Conservation (phyloP, 2,888 invertebrate genomes). For the Orthosia gothica region DNA sequence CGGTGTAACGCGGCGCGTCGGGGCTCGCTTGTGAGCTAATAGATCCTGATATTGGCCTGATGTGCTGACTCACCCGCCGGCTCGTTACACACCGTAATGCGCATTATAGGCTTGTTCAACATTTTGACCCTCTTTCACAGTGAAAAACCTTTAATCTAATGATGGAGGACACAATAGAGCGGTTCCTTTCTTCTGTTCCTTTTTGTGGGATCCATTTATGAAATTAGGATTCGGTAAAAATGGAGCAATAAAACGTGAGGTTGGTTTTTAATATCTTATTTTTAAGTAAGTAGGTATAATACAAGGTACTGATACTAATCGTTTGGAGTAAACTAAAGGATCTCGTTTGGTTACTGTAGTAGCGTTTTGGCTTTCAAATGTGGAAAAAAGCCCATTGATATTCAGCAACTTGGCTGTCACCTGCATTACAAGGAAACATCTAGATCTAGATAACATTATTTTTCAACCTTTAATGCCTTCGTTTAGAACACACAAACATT, state of each 20-base stretch:
- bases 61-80: slow-evolving; percentile 84
- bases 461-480: neutral
- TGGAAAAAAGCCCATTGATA: neutral
- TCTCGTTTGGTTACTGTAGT: neutral
- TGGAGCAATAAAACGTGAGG: slow-evolving; percentile 20
- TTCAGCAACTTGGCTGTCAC: too few species aligned
- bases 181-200: slow-evolving; percentile 54
- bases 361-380: neutral
- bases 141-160: slow-evolving; percentile 67
- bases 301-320: slow-evolving; percentile 12
- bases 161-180: slow-evolving; percentile 65
- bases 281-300: neutral
- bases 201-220: slow-evolving; percentile 62
- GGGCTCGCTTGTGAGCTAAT: slow-evolving; percentile 86
- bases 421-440: neutral
- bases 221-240: slow-evolving; percentile 45
- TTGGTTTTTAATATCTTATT: slow-evolving; percentile 36
- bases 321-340: slow-evolving; percentile 4
- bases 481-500: too few species aligned
- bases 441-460: neutral
- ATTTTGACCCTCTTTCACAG: slow-evolving; percentile 63
- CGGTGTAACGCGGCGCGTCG: slow-evolving; percentile 86
- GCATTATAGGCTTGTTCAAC: slow-evolving; percentile 70
- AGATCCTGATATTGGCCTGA: slow-evolving; percentile 86
- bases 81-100: slow-evolving; percentile 75